A percentile compares a stretch with the other conserved stretches of the same genome.
Evolutionary conservation across 2,888 invertebrate genomes (phyloP).

Genomic region (Fragum fragum): DNA sequence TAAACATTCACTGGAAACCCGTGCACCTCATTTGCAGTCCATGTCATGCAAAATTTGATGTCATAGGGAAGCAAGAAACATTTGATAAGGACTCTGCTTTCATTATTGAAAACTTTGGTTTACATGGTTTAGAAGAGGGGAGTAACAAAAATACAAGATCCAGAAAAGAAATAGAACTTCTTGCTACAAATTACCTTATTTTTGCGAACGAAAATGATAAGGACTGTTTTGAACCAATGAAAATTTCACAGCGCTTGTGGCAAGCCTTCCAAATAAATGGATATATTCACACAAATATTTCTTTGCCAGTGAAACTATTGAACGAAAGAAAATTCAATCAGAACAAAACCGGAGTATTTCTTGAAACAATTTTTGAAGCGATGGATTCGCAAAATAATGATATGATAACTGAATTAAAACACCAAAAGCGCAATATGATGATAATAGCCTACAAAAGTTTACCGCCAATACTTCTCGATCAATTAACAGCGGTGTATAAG

Average conservation of each 20-base stretch:
- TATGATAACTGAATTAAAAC: conserved; percentile 8
- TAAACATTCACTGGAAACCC: conserved; percentile 65
- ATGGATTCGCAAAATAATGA: background rate
- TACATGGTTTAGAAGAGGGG: conserved; percentile 17
- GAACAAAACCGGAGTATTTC: background rate
- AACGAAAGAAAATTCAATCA: background rate
- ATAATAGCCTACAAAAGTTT: conserved; percentile 52
- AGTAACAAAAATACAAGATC: conserved; percentile 17
- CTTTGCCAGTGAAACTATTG: conserved; percentile 20
- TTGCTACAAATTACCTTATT: conserved; percentile 57
- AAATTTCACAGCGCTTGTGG: conserved; percentile 59
- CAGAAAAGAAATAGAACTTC: conserved; percentile 48
- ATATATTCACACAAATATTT: conserved; percentile 49
- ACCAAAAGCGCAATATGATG: conserved; percentile 45
- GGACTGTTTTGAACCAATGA: conserved; percentile 47
- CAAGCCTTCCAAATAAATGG: conserved; percentile 66
- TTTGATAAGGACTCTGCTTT: conserved; percentile 44
- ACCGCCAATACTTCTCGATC: conserved; percentile 27
- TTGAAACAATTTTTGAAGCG: background rate
- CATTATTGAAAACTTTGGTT: conserved; percentile 48
- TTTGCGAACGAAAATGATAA: conserved; percentile 10
- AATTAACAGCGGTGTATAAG: conserved; percentile 47
- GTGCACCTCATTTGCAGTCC: conserved; percentile 59
- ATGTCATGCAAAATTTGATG: conserved; percentile 58
- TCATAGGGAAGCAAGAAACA: conserved; percentile 66